phyloP scores from a whole-genome alignment of 2,888 invertebrate species.

The Mycalesis mineus region DNA sequence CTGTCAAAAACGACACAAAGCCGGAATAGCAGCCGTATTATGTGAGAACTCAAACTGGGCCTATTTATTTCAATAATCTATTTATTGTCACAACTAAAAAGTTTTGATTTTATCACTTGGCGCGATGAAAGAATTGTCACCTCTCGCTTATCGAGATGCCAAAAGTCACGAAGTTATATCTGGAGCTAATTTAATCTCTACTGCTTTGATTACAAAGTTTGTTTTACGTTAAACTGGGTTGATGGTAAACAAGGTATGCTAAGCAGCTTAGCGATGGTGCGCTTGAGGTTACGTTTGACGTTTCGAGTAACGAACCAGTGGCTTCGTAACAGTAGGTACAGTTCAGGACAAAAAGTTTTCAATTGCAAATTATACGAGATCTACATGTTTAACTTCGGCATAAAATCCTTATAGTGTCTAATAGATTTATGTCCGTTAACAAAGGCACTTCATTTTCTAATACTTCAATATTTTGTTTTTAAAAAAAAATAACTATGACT shows the following conservation, averaged over 20 bases:
- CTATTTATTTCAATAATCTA: slow-evolving; percentile 77
- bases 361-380: not conserved
- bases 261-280: slow-evolving; percentile 70
- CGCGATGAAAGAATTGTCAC: slow-evolving; percentile 75
- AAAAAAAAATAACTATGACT: too few relatives aligned
- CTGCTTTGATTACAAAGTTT: slow-evolving; percentile 35
- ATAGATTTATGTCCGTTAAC: too few relatives aligned
- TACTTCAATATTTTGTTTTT: too few relatives aligned
- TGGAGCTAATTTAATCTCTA: slow-evolving; percentile 33
- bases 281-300: slow-evolving; percentile 63
- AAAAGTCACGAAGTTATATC: slow-evolving; percentile 58
- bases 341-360: slow-evolving; percentile 30
- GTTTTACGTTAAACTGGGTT: slow-evolving; percentile 32
- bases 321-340: slow-evolving; percentile 46
- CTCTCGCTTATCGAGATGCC: slow-evolving; percentile 68
- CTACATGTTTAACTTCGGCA: not conserved
- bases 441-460: too few relatives aligned
- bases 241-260: slow-evolving; percentile 50
- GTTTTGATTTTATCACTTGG: slow-evolving; percentile 71
- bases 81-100: slow-evolving; percentile 76
- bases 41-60: slow-evolving; percentile 67
- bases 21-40: slow-evolving; percentile 70
- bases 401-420: not conserved
- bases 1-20: slow-evolving; percentile 75
- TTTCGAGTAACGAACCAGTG: slow-evolving; percentile 61